Evolutionary conservation across 1,140 invertebrate genomes (phyloP).

Genomic region (Leguminivora glycinivorella): DNA sequence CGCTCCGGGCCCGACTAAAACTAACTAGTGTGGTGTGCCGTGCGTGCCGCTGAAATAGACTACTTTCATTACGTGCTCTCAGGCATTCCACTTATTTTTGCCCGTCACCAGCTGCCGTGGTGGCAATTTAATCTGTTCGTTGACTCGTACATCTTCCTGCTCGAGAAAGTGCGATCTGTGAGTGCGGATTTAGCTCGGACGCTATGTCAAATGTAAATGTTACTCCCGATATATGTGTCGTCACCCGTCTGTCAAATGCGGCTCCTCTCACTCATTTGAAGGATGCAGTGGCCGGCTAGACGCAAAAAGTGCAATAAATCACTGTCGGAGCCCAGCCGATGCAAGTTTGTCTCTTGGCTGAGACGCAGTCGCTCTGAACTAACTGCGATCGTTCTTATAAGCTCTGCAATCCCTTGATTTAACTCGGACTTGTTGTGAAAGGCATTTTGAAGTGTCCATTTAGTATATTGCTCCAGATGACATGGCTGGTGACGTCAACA

Average conservation of each 20-base stretch:
- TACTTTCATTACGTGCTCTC: conserved; percentile 65
- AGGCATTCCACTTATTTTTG: conserved; percentile 69
- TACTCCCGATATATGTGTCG: conserved; percentile 31
- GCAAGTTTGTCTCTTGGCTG: conserved; percentile 50
- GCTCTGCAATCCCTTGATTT: conserved; percentile 30
- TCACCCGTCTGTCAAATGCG: conserved; percentile 31
- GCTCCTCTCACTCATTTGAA: conserved; percentile 45
- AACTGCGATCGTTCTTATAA: conserved; percentile 32
- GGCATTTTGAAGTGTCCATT: conserved; percentile 13
- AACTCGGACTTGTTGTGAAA: conserved; percentile 26
- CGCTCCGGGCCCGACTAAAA: conserved; percentile 67
- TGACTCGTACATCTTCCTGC: conserved; percentile 46
- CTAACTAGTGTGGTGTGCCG: conserved; percentile 53
- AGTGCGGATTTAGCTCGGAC: conserved; percentile 38
- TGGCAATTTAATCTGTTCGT: conserved; percentile 42
- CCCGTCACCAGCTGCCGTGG: conserved; percentile 55
- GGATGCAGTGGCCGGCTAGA: conserved; percentile 44
- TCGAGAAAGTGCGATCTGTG: conserved; percentile 42
- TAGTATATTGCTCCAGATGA: background rate
- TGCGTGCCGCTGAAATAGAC: conserved; percentile 68
- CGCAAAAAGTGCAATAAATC: conserved; percentile 57
- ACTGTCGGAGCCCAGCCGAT: conserved; percentile 44
- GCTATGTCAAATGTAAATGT: conserved; percentile 32
- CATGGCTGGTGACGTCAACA: conserved; percentile 35
- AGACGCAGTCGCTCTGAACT: conserved; percentile 36